Percentiles rank a stretch among this genome's conserved stretches.
These are phyloP conservation scores for Leptarthrus brevirostris DNA, from an alignment of 2,888 invertebrate species.

Conservation along the genomic window DNA sequence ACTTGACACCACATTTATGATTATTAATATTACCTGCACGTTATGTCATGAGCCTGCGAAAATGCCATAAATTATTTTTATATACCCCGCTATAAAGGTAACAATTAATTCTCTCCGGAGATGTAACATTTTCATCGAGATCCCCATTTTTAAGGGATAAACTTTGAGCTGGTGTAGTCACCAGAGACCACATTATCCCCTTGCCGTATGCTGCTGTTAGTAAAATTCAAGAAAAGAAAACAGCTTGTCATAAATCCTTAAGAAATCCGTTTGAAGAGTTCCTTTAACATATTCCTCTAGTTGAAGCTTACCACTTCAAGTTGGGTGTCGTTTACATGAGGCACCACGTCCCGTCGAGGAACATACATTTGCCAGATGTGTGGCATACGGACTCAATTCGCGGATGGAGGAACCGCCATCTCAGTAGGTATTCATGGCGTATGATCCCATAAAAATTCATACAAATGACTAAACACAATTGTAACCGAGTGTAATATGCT, in stretches of 20 bases:
- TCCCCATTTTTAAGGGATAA: constrained; percentile 17
- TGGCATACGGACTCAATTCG: neutral
- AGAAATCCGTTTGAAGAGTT: constrained; percentile 34
- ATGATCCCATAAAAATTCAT: constrained; percentile 65
- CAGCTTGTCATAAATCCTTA: constrained; percentile 47
- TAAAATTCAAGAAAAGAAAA: neutral
- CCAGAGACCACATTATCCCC: constrained; percentile 32
- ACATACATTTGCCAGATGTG: neutral
- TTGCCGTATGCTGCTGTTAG: neutral
- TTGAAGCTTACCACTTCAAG: neutral
- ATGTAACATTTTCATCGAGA: constrained; percentile 10
- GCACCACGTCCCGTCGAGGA: constrained; percentile 20
- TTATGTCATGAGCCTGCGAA: constrained; percentile 35
- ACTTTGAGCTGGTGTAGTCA: constrained; percentile 8
- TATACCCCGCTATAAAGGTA: constrained; percentile 47
- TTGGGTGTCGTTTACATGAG: constrained; percentile 24
- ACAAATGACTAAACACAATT: constrained; percentile 57
- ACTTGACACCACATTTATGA: constrained; percentile 48
- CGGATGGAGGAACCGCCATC: constrained; percentile 25
- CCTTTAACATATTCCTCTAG: constrained; percentile 25
- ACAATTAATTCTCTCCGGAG: constrained; percentile 46
- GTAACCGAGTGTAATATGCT: constrained; percentile 53
- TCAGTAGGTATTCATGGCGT: constrained; percentile 64
- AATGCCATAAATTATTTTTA: constrained; percentile 47
- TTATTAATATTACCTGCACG: constrained; percentile 49